Conservation (phyloP, 2,113 vertebrate genomes). For the Mesitornis unicolor region DNA sequence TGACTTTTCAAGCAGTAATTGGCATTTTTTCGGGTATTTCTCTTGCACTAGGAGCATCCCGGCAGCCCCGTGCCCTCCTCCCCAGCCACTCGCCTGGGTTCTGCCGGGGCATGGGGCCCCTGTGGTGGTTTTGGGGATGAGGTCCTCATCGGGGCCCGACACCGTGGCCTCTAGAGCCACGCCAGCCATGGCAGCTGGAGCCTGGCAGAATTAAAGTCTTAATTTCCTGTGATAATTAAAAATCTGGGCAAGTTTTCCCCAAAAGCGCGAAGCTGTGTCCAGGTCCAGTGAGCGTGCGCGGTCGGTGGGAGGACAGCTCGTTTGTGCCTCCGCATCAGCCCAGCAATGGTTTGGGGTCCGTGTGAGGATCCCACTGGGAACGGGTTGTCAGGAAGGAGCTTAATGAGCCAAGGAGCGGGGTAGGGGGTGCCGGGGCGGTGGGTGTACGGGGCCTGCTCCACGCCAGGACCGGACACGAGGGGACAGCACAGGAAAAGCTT, state of each 20-base stretch:
- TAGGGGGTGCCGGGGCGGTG: too few relatives aligned
- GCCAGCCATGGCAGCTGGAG: conserved; percentile 29
- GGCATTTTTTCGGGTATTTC: neutral
- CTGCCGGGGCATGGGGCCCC: too few relatives aligned
- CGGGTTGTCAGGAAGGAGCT: neutral
- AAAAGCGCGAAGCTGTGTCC: neutral
- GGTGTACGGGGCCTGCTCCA: too few relatives aligned
- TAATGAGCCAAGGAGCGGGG: neutral
- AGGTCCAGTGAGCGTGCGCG: neutral
- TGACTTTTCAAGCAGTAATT: neutral
- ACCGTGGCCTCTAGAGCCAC: neutral
- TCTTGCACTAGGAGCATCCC: neutral
- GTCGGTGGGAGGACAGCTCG: neutral
- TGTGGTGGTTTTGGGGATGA: accelerated
- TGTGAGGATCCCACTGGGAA: too few relatives aligned
- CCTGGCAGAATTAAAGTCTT: conserved; percentile 53
- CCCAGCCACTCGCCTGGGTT: neutral
- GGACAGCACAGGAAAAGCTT: neutral
- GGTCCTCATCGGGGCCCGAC: neutral
- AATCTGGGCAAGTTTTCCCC: conserved; percentile 42
- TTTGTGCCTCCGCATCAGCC: neutral
- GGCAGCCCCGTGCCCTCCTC: neutral
- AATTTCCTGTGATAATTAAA: conserved; percentile 53
- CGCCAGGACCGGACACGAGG: neutral
- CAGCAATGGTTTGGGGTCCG: accelerated